These are phyloP conservation scores for Pristionchus mayeri DNA, from an alignment of 2,888 invertebrate genomes.

Conservation along the genomic window DNA sequence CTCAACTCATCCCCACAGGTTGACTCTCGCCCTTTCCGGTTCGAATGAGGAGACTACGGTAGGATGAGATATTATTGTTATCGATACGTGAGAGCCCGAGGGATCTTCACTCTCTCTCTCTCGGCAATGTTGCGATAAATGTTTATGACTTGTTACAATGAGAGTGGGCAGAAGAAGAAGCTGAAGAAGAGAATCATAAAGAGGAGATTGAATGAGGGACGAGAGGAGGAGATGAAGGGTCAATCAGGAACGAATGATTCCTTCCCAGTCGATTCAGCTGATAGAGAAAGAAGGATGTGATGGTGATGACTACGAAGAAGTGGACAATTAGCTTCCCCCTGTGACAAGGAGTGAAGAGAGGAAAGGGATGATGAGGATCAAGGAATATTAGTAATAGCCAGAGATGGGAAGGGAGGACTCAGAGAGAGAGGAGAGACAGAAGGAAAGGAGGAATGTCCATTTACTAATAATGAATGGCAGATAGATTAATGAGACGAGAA, in stretches of 20 bases:
- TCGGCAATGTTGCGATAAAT: constrained; percentile 42
- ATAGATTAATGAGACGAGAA: constrained; percentile 31
- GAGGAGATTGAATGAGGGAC: neutral
- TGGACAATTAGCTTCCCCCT: neutral
- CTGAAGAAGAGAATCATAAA: neutral
- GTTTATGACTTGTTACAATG: constrained; percentile 47
- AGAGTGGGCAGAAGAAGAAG: constrained; percentile 30
- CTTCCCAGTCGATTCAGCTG: neutral
- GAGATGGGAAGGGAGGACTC: neutral
- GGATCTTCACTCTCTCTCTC: too few relatives aligned
- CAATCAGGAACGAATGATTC: neutral
- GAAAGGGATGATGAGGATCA: neutral
- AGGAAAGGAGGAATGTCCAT: constrained; percentile 16
- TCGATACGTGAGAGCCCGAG: neutral
- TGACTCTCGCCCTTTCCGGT: neutral
- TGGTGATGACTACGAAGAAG: neutral
- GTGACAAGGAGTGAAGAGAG: neutral
- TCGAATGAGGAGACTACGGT: neutral
- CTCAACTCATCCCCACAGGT: neutral
- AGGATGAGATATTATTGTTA: neutral
- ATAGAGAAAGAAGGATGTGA: neutral
- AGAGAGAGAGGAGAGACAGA: constrained; percentile 47
- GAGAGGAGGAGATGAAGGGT: neutral
- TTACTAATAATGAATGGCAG: constrained; percentile 45
- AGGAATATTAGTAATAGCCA: constrained; percentile 39